These are phyloP conservation scores for Allophyes oxyacanthae DNA, from an alignment of 2,888 invertebrate genomes.

Conservation along the genomic window DNA sequence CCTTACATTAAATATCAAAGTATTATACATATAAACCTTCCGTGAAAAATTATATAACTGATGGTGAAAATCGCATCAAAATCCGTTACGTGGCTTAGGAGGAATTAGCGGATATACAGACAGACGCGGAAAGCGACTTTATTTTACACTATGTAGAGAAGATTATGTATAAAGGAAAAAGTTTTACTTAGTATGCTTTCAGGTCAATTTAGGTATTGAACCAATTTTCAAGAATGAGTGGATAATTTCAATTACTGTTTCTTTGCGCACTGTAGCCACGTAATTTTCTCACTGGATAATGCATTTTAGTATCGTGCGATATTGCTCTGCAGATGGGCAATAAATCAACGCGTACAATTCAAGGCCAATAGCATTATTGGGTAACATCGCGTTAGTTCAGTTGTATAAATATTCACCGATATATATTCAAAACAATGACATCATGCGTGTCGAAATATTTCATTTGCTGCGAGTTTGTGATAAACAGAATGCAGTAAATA, in stretches of 20 bases:
- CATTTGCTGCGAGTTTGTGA: constrained; percentile 11
- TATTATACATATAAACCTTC: too few species aligned
- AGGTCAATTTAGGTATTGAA: too few species aligned
- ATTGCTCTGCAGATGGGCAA: constrained; percentile 17
- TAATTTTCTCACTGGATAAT: constrained; percentile 5
- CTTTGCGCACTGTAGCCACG: background rate
- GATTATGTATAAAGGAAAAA: constrained; percentile 12
- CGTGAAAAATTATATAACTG: too few species aligned
- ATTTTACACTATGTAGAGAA: background rate
- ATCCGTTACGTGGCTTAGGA: too few species aligned
- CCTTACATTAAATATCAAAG: too few species aligned
- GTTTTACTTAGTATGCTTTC: constrained; percentile 2
- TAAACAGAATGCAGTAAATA: constrained; percentile 20
- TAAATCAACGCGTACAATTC: constrained; percentile 39
- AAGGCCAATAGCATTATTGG: constrained; percentile 41
- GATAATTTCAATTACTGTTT: background rate
- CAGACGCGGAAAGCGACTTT: too few species aligned
- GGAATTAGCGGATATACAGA: too few species aligned
- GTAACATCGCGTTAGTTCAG: constrained; percentile 33
- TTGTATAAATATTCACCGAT: constrained; percentile 46
- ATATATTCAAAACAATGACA: constrained; percentile 54
- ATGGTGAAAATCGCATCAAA: too few species aligned
- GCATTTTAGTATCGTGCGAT: constrained; percentile 11
- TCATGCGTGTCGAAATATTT: constrained; percentile 38
- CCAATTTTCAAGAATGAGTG: background rate